Percentiles rank a stretch among this genome's conserved stretches.
These are phyloP conservation scores for Nephrotoma guestfalica DNA, from an alignment of 2,888 invertebrate genomes.

Conservation along the genomic window DNA sequence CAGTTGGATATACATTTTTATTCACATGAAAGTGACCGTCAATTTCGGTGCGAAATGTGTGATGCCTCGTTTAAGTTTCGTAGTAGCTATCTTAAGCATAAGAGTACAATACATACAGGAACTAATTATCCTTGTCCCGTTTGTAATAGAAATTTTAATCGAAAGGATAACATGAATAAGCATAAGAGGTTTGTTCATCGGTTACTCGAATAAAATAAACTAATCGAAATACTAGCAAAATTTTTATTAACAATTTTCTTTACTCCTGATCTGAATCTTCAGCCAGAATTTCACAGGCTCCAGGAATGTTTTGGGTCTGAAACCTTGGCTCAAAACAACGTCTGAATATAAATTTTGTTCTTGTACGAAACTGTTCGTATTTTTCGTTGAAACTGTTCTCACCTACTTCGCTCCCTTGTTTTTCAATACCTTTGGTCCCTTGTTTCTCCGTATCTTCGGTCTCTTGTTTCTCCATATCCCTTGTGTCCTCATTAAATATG, in stretches of 20 bases:
- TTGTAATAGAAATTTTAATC: conserved; percentile 41
- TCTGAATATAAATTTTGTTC: conserved; percentile 38
- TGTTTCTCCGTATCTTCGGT: no score
- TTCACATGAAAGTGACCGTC: conserved; percentile 21
- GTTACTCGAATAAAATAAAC: background rate
- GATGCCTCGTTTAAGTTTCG: conserved; percentile 48
- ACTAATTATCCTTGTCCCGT: conserved; percentile 39
- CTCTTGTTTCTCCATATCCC: background rate
- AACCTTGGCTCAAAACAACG: conserved; percentile 63
- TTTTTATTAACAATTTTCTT: background rate
- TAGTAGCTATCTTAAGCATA: conserved; percentile 47
- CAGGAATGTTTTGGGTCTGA: conserved; percentile 38
- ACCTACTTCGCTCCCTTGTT: conserved; percentile 10
- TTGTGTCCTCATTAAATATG: background rate
- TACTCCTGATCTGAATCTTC: conserved; percentile 47
- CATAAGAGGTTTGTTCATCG: background rate
- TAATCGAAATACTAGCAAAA: background rate
- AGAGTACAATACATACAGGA: conserved; percentile 41
- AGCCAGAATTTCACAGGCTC: conserved; percentile 45
- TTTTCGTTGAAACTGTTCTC: conserved; percentile 11
- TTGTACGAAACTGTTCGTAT: background rate
- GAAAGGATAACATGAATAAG: conserved; percentile 40
- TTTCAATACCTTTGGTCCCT: background rate
- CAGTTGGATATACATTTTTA: conserved; percentile 1
- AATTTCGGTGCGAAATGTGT: conserved; percentile 45